phyloP scores from a whole-genome alignment of 2,113 vertebrate genomes.

The Acanthochromis polyacanthus region DNA sequence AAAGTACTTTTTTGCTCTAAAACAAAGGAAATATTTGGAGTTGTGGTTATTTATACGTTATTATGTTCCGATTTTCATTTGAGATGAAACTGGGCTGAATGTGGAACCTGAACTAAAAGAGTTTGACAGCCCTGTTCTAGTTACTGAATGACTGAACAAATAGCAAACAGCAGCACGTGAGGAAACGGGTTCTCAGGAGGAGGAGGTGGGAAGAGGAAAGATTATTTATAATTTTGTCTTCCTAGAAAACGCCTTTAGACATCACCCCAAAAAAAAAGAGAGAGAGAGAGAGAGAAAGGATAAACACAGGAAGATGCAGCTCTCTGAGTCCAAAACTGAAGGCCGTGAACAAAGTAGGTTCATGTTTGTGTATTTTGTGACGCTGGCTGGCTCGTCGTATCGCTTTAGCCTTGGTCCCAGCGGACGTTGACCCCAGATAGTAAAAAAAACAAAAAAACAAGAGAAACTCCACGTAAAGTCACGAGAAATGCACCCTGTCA shows the following conservation, averaged over 20 bases:
- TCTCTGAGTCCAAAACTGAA: not conserved
- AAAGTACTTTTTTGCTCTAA: too few relatives aligned
- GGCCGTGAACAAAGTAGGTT: slow-evolving; percentile 3
- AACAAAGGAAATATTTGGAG: too few relatives aligned
- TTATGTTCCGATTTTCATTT: too few relatives aligned
- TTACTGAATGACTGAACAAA: slow-evolving; percentile 47
- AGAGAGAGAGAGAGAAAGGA: not conserved
- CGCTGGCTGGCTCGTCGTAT: slow-evolving; percentile 26
- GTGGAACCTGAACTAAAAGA: too few relatives aligned
- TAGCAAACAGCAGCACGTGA: slow-evolving; percentile 47
- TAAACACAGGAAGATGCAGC: slow-evolving; percentile 16
- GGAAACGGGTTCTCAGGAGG: slow-evolving; percentile 8
- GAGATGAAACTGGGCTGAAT: too few relatives aligned
- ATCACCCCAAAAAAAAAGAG: not conserved
- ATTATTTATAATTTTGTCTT: not conserved
- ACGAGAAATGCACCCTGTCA: slow-evolving; percentile 3
- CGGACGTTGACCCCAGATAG: slow-evolving; percentile 41
- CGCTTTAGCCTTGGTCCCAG: slow-evolving; percentile 38
- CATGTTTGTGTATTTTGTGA: slow-evolving; percentile 23
- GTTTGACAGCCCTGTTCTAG: slow-evolving; percentile 32
- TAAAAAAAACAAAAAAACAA: slow-evolving; percentile 54
- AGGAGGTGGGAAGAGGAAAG: not conserved
- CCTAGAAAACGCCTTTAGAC: slow-evolving; percentile 7
- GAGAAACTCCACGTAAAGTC: slow-evolving; percentile 25
- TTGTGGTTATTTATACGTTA: too few relatives aligned